Evolutionary conservation across 2,113 vertebrate genomes (phyloP), one percentile per base, ranked within the genome.

Genomic region (Tyto alba): DNA sequence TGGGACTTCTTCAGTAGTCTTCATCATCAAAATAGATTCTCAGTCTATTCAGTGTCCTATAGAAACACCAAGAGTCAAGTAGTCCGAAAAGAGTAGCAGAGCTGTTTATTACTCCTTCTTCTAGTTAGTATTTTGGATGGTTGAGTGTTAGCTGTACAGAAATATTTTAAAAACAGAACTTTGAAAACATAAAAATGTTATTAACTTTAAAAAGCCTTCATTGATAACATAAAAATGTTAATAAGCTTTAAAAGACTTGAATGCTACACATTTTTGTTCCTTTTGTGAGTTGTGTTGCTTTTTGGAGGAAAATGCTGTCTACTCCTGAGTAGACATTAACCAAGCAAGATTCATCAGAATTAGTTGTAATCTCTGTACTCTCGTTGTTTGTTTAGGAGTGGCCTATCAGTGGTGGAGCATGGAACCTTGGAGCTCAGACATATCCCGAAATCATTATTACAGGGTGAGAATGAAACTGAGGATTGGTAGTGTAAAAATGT

Each of bases 361-460:
- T 50, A 86, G 48, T 30, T 89, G 27, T 80, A 36, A 78, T 67
- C 52, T 94, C 62, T 82, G 43, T 63, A 83, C 40, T 71, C 41
- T 82, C 81, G 9, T 81, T 36, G 16, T 96, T 97, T 97, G 10
- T 95, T 96, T 97, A 99, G 99, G 99, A 99, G 90, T 99, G 99
- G 99, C 99, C 99, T 50, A 83, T 99, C 91, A 99, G 94, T 95
- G 99, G 99, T 87, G 99, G 99, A 78, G 98, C 98, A 6, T 99
- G 99, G 99, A 99, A 99, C 22, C 97, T 99, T 38, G 99, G 99
- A 85, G 98, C 99, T 53, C 98, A 99, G 90, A 99, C 99, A 45
- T 99, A 99, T 96, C 99, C 99, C 50, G 99, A 99, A 97, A 99
- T 99, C 95, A 99, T 99, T 95, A 98, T 99, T 95, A 99, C 99